Evolutionary conservation across 2,797 vertebrate genomes (phyloP).

Genomic region (Pangasius mekongensis): DNA sequence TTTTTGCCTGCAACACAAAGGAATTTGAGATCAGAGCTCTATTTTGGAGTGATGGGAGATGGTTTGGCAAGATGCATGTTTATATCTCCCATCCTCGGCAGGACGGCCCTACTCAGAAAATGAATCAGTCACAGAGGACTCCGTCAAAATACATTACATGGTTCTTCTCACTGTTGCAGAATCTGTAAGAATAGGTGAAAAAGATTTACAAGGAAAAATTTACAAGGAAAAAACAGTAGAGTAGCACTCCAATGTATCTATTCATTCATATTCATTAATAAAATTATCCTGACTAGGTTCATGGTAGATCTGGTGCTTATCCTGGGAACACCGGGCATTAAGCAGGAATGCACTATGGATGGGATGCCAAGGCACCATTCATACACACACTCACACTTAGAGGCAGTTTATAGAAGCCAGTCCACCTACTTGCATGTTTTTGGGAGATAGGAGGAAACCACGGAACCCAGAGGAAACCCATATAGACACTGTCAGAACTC

Average conservation of each 20-base stretch:
- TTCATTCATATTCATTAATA: conserved; percentile 2
- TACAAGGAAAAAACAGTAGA: not conserved
- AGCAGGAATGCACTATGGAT: not conserved
- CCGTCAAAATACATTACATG: conserved; percentile 24
- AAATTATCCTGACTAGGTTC: not conserved
- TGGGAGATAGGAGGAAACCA: too few relatives aligned
- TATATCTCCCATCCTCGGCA: not conserved
- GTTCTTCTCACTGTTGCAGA: conserved; percentile 4
- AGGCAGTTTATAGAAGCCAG: too few relatives aligned
- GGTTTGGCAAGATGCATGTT: conserved; percentile 20
- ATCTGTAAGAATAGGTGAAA: not conserved
- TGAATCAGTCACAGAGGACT: conserved; percentile 1
- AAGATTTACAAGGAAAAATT: not conserved
- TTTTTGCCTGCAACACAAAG: conserved; percentile 19
- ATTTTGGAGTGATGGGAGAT: conserved; percentile 39
- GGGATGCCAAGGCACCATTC: not conserved
- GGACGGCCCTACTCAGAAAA: conserved; percentile 9
- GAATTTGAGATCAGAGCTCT: conserved; percentile 30
- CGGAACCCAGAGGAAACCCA: not conserved
- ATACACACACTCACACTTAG: not conserved
- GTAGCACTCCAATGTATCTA: not conserved
- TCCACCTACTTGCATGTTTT: not conserved
- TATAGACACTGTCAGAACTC: not conserved
- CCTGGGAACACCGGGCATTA: not conserved
- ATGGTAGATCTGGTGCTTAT: not conserved